Evolutionary conservation across 1,140 invertebrate species (phyloP).

Genomic region (Alviniconcha marisindica): DNA sequence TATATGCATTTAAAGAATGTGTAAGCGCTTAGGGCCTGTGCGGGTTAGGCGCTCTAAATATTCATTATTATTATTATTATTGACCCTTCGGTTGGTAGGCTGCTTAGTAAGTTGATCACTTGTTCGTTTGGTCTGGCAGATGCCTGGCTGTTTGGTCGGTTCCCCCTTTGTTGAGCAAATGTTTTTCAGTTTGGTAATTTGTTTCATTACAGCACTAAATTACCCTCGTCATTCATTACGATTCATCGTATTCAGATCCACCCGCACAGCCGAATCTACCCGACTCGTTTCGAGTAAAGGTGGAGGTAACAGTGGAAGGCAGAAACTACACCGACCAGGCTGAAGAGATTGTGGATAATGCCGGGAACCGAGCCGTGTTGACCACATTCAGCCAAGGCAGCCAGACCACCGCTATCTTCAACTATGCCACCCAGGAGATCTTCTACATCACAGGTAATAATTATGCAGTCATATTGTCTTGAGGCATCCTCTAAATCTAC

Average conservation of each 20-base stretch:
- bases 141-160: no score
- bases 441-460: constrained; percentile 42
- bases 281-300: constrained; percentile 45
- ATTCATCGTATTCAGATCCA: background rate
- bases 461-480: no score
- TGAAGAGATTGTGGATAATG: constrained; percentile 47
- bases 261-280: constrained; percentile 44
- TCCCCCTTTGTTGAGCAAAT: no score
- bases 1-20: background rate
- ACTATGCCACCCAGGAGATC: constrained; percentile 47
- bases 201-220: background rate
- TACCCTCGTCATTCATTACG: background rate
- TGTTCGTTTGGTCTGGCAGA: no score
- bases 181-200: background rate
- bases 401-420: constrained; percentile 41
- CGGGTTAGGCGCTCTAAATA: background rate
- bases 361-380: constrained; percentile 49
- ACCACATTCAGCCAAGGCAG: constrained; percentile 40
- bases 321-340: constrained; percentile 43
- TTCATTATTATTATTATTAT: background rate
- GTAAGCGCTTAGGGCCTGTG: background rate
- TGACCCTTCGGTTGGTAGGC: background rate
- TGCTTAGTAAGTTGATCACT: background rate
- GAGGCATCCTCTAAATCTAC: no score
- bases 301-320: constrained; percentile 51